These are phyloP conservation scores for Hirudinaria manillensis DNA, from an alignment of 2,888 invertebrate species.

Conservation along the genomic window DNA sequence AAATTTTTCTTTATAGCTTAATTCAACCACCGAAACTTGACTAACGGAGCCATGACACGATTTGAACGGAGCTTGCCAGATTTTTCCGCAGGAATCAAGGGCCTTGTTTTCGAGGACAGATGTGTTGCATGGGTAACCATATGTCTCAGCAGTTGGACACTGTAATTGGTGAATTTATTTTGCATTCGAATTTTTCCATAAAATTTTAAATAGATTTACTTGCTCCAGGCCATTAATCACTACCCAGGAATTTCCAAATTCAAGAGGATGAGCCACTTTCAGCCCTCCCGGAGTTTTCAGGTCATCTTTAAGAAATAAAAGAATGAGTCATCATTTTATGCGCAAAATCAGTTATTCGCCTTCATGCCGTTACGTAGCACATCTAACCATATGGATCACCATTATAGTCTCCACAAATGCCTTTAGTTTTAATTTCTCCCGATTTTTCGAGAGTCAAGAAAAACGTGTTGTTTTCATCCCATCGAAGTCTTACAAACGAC, in stretches of 20 bases:
- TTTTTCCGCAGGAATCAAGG: conserved; percentile 25
- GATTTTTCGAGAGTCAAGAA: conserved; percentile 20
- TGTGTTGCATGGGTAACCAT: conserved; percentile 23
- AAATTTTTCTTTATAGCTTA: no score
- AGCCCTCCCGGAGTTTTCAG: conserved; percentile 34
- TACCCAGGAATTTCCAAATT: conserved; percentile 43
- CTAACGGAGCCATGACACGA: conserved; percentile 14
- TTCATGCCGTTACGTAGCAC: no score
- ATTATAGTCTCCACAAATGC: conserved; percentile 23
- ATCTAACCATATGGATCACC: conserved; percentile 21
- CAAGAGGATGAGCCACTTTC: conserved; percentile 35
- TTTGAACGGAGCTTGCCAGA: conserved; percentile 20
- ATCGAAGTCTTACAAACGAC: conserved; percentile 13
- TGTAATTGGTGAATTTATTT: neutral
- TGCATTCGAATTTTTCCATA: neutral
- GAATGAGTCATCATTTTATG: neutral
- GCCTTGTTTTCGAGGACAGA: conserved; percentile 9
- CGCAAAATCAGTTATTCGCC: neutral
- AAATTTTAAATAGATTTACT: neutral
- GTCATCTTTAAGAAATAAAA: conserved; percentile 34
- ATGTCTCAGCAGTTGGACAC: conserved; percentile 18
- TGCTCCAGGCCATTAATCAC: conserved; percentile 29
- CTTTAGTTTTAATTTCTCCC: neutral
- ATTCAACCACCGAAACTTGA: neutral
- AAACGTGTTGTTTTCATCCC: conserved; percentile 26